Evolutionary conservation across 2,797 vertebrate genomes (phyloP).

Genomic region (Neosilurus mollespiculum): DNA sequence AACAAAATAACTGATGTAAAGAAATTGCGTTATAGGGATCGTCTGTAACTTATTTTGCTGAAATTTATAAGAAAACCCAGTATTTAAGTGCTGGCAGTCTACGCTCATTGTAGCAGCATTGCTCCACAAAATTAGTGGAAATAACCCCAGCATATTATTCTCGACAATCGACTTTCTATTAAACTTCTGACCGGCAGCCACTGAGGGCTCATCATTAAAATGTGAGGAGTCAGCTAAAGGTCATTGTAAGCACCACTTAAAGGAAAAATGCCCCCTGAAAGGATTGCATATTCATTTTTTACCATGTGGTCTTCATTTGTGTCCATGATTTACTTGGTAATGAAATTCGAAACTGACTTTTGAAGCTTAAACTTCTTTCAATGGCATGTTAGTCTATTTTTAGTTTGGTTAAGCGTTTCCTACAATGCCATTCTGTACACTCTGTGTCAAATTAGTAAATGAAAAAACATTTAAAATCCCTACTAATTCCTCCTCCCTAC

Average conservation of each 20-base stretch:
- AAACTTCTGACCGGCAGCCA: constrained; percentile 3
- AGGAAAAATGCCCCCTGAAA: neutral
- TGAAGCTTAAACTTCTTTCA: neutral
- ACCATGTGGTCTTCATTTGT: neutral
- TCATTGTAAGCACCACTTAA: neutral
- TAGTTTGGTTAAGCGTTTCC: neutral
- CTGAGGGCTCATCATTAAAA: neutral
- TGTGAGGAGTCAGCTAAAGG: constrained; percentile 14
- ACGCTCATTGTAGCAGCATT: neutral
- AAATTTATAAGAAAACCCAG: too few species aligned
- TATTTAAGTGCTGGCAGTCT: too few species aligned
- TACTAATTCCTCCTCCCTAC: neutral
- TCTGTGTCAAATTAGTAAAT: neutral
- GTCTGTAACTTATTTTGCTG: neutral
- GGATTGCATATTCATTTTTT: neutral
- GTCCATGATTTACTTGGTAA: neutral
- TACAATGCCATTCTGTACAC: neutral
- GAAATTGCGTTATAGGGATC: neutral
- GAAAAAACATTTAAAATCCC: neutral
- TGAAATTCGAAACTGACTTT: neutral
- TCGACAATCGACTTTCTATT: constrained; percentile 3
- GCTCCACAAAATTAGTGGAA: neutral
- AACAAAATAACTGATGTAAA: neutral
- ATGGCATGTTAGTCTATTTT: neutral
- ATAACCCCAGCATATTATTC: constrained; percentile 11